A percentile compares a stretch with the other conserved stretches of the same genome.
These are phyloP conservation scores for Sisor rabdophorus DNA, from an alignment of 2,113 vertebrate genomes.

Conservation along the genomic window DNA sequence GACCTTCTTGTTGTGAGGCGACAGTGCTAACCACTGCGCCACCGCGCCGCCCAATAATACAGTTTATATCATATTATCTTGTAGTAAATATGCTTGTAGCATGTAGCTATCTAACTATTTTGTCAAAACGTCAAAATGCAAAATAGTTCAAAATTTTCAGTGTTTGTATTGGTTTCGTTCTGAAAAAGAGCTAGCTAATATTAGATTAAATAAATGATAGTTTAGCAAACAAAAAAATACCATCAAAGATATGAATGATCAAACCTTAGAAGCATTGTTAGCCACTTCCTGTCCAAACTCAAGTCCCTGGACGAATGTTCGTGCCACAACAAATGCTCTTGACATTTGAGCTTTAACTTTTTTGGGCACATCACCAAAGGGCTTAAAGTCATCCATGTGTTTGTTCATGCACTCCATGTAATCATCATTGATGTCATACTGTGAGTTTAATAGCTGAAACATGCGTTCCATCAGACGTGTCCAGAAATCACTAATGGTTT, in stretches of 20 bases:
- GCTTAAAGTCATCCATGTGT: conserved; percentile 92
- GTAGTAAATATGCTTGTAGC: background rate
- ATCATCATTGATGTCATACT: conserved; percentile 78
- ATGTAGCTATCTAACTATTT: background rate
- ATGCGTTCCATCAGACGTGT: conserved; percentile 80
- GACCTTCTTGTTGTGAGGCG: too few species aligned
- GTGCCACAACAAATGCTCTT: conserved; percentile 87
- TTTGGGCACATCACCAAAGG: conserved; percentile 91
- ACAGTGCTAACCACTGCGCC: too few species aligned
- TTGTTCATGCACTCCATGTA: conserved; percentile 90
- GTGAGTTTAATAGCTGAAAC: conserved; percentile 84
- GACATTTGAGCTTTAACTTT: conserved; percentile 93
- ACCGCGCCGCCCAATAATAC: too few species aligned
- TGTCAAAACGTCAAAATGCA: too few species aligned
- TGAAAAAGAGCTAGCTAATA: background rate
- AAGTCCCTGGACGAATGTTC: conserved; percentile 94
- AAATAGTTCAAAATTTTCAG: background rate
- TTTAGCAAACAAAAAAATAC: background rate
- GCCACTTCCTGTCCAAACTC: conserved; percentile 92
- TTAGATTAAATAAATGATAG: background rate
- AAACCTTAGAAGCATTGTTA: conserved; percentile 94
- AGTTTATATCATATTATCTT: too few species aligned
- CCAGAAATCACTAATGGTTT: conserved; percentile 86
- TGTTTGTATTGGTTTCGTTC: background rate
- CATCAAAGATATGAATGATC: conserved; percentile 14